Evolutionary conservation across 1,140 invertebrate genomes (phyloP).

Genomic region (Magallana ariakensis): DNA sequence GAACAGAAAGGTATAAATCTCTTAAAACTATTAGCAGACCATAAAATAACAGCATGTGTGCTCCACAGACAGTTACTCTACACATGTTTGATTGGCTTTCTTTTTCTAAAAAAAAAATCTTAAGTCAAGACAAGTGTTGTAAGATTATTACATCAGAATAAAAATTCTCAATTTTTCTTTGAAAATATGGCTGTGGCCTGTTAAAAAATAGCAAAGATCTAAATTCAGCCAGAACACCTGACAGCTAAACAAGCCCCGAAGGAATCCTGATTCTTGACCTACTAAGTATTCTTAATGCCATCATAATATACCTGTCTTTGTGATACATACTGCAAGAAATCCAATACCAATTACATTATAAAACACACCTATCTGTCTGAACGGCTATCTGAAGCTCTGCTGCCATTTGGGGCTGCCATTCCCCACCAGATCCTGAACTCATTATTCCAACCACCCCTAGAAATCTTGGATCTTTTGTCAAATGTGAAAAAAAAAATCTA

Average conservation of each 20-base stretch:
- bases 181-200: background rate
- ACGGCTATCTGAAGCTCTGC: conserved; percentile 57
- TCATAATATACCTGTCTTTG: conserved; percentile 34
- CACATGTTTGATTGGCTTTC: too few species aligned
- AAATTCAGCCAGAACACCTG: background rate
- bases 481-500: conserved; percentile 13
- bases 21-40: too few species aligned
- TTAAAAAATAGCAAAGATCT: background rate
- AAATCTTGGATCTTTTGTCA: conserved; percentile 3
- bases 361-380: conserved; percentile 58
- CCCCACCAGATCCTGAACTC: conserved; percentile 42
- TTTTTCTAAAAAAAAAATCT: too few species aligned
- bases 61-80: too few species aligned
- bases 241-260: conserved; percentile 15
- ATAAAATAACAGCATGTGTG: too few species aligned
- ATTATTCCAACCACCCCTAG: conserved; percentile 28
- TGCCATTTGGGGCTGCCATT: conserved; percentile 54
- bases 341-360: conserved; percentile 27
- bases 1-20: too few species aligned
- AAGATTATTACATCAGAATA: too few species aligned
- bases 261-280: conserved; percentile 37
- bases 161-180: too few species aligned
- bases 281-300: background rate
- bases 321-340: conserved; percentile 10
- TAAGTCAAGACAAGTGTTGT: too few species aligned